Evolutionary conservation across 2,797 vertebrate genomes (phyloP).

Genomic region (Chloroceryle amazona): DNA sequence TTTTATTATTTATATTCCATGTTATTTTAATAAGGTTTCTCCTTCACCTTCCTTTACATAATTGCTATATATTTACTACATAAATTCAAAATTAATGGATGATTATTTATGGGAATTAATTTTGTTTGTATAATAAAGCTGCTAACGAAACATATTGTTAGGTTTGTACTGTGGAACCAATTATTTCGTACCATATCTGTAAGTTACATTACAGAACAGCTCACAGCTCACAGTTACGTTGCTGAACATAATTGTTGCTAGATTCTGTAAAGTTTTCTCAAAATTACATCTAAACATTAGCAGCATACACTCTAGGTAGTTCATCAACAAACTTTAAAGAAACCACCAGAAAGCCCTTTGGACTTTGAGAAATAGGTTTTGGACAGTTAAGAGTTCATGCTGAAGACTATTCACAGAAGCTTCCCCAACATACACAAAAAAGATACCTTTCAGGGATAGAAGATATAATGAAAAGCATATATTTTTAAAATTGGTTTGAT

Average conservation of each 20-base stretch:
- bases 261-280: background rate
- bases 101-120: constrained; percentile 46
- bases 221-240: constrained; percentile 9
- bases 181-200: constrained; percentile 26
- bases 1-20: constrained; percentile 29
- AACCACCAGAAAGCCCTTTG: background rate
- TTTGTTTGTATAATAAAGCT: constrained; percentile 52
- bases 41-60: constrained; percentile 47
- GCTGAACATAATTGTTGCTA: background rate
- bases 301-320: background rate
- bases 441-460: background rate
- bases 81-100: constrained; percentile 48
- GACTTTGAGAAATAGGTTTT: background rate
- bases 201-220: constrained; percentile 6
- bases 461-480: background rate
- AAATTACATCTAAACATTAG: background rate
- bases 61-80: constrained; percentile 30
- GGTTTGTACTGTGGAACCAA: background rate
- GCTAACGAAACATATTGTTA: constrained; percentile 37
- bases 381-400: background rate
- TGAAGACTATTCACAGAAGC: background rate
- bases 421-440: background rate
- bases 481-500: background rate
- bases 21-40: constrained; percentile 48
- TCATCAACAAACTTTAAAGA: background rate